Evolutionary conservation across 1,140 invertebrate genomes (phyloP).

Genomic region (Lepidotrigona ventralis): DNA sequence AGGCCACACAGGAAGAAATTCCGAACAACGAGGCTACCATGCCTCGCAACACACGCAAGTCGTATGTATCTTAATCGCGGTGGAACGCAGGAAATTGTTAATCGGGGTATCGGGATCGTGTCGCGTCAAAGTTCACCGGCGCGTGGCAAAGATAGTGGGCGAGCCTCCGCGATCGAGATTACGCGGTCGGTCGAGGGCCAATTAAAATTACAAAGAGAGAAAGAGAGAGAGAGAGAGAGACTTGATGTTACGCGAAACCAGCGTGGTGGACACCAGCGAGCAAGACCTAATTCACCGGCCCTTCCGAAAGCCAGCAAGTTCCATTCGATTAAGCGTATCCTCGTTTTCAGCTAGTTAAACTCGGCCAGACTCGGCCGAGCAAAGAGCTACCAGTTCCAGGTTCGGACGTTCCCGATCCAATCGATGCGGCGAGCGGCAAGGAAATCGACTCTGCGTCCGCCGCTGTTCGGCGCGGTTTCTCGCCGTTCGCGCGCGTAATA

Average conservation of each 20-base stretch:
- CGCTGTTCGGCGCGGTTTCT: neutral
- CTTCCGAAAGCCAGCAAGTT: constrained; percentile 28
- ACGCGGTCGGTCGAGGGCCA: constrained; percentile 44
- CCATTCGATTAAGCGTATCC: constrained; percentile 61
- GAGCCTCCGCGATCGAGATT: constrained; percentile 54
- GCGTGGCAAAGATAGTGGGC: constrained; percentile 35
- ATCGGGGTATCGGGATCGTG: constrained; percentile 53
- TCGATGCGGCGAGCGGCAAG: neutral
- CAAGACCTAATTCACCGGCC: constrained; percentile 40
- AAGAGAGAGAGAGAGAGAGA: neutral
- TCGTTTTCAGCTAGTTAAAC: constrained; percentile 57
- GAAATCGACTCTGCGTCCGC: constrained; percentile 11
- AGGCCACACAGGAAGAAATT: too few species aligned
- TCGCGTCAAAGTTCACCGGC: constrained; percentile 30
- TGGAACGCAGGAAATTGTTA: constrained; percentile 34
- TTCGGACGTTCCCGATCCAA: neutral
- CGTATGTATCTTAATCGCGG: constrained; percentile 33
- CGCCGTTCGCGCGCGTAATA: neutral
- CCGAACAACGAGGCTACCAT: too few species aligned
- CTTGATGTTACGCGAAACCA: constrained; percentile 22
- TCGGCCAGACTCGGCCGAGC: constrained; percentile 28
- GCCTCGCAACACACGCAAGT: too few species aligned
- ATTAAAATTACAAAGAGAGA: constrained; percentile 65
- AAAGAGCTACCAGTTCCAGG: neutral
- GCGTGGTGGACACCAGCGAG: constrained; percentile 40